These are phyloP conservation scores for Myxocyprinus asiaticus DNA, from an alignment of 2,113 vertebrate species.

Conservation along the genomic window DNA sequence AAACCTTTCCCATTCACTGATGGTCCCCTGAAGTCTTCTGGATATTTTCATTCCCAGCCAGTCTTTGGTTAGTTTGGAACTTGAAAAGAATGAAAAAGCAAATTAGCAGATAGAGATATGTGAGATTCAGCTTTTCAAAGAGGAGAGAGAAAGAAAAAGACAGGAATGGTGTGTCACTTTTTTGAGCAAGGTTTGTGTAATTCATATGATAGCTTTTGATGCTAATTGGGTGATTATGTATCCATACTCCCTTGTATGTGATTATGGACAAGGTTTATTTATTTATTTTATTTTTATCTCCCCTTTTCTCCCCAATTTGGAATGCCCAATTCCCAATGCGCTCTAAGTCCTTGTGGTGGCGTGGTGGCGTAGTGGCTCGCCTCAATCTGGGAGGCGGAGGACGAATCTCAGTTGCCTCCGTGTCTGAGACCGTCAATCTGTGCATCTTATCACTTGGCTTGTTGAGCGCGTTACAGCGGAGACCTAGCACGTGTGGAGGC, in stretches of 20 bases:
- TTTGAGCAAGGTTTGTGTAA: constrained; percentile 25
- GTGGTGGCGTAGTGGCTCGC: no score
- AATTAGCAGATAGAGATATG: constrained; percentile 15
- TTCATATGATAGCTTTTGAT: constrained; percentile 32
- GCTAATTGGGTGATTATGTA: constrained; percentile 38
- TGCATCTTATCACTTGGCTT: no score
- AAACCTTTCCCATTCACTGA: background rate
- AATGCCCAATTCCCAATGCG: no score
- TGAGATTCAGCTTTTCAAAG: constrained; percentile 20
- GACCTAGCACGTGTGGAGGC: no score
- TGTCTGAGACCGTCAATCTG: no score
- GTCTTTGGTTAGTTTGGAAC: background rate
- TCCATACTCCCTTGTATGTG: constrained; percentile 3
- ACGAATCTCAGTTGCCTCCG: no score
- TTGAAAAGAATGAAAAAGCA: constrained; percentile 9
- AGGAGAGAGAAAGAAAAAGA: background rate
- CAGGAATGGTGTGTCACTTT: background rate
- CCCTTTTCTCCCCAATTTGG: no score
- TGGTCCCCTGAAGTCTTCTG: constrained; percentile 64
- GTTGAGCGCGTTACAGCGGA: no score
- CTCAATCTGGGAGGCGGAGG: no score
- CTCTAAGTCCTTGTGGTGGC: no score
- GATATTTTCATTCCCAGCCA: constrained; percentile 15
- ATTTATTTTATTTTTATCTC: no score
- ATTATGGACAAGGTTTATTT: no score